A percentile compares a stretch with the other conserved stretches of the same genome.
Conservation (phyloP, 2,113 vertebrate genomes). For the Casuarius casuarius region DNA sequence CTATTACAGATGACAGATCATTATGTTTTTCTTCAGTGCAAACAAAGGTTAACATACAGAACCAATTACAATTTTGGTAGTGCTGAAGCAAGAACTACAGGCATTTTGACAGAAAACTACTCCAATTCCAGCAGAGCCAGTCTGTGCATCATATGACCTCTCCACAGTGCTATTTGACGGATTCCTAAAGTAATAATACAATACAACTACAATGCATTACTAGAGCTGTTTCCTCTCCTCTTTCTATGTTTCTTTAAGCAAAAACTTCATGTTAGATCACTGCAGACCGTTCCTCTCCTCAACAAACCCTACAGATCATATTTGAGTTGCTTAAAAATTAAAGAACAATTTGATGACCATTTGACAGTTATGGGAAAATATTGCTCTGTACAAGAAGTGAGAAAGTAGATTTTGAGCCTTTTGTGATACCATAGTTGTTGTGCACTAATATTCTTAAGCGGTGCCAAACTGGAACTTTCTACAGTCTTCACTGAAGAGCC, state of each 20-base stretch:
- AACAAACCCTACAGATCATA: not conserved
- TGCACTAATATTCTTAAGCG: not conserved
- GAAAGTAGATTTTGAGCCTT: not conserved
- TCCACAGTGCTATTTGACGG: accelerated
- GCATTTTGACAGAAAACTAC: not conserved
- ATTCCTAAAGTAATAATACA: not conserved
- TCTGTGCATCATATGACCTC: accelerated
- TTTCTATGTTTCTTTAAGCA: not conserved
- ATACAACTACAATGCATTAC: accelerated
- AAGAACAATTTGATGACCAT: not conserved
- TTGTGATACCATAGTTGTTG: accelerated
- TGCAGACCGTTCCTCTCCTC: not conserved
- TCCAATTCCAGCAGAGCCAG: not conserved
- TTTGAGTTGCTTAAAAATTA: not conserved
- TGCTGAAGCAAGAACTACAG: not conserved
- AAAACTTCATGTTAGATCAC: not conserved
- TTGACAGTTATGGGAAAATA: not conserved
- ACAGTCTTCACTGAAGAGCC: not conserved
- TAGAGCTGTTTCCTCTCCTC: no score
- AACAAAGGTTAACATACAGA: not conserved
- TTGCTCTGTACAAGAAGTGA: accelerated
- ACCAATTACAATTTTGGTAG: accelerated
- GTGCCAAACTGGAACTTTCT: not conserved
- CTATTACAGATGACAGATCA: not conserved
- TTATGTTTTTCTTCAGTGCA: not conserved